A percentile compares a stretch with the other conserved stretches of the same genome.
Evolutionary conservation across 2,113 vertebrate genomes (phyloP).

Genomic region (Cinclus cinclus): DNA sequence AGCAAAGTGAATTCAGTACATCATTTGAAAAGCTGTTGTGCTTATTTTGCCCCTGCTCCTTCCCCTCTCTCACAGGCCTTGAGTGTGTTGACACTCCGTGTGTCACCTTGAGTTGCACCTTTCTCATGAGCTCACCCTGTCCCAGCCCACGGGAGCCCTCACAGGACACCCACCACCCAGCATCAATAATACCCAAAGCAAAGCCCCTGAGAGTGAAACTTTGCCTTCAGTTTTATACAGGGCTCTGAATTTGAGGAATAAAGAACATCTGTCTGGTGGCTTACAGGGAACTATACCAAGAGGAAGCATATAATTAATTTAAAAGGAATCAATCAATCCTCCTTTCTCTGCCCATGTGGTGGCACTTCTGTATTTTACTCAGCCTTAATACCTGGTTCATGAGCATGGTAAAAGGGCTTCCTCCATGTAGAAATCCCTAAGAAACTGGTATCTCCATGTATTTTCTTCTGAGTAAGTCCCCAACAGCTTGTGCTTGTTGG

Average conservation of each 20-base stretch:
- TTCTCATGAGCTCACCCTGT: neutral
- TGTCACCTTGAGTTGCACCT: neutral
- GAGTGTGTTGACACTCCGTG: neutral
- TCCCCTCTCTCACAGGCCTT: neutral
- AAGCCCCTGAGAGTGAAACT: neutral
- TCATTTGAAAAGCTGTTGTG: neutral
- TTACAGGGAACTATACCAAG: neutral
- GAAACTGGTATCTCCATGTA: neutral
- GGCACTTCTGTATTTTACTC: neutral
- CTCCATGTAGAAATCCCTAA: neutral
- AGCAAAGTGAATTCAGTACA: neutral
- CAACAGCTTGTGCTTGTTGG: neutral
- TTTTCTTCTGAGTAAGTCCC: neutral
- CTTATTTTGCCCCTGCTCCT: neutral
- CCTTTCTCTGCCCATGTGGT: neutral
- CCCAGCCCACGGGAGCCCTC: neutral
- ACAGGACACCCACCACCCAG: too few species aligned
- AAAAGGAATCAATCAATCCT: neutral
- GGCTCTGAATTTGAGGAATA: neutral
- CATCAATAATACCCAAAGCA: neutral
- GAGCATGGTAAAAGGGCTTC: neutral
- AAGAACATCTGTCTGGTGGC: neutral
- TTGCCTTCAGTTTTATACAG: neutral
- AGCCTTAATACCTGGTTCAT: rapidly evolving
- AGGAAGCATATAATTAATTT: neutral